These are phyloP conservation scores for Myiopsitta monachus DNA, from an alignment of 2,113 vertebrate genomes.

Conservation along the genomic window DNA sequence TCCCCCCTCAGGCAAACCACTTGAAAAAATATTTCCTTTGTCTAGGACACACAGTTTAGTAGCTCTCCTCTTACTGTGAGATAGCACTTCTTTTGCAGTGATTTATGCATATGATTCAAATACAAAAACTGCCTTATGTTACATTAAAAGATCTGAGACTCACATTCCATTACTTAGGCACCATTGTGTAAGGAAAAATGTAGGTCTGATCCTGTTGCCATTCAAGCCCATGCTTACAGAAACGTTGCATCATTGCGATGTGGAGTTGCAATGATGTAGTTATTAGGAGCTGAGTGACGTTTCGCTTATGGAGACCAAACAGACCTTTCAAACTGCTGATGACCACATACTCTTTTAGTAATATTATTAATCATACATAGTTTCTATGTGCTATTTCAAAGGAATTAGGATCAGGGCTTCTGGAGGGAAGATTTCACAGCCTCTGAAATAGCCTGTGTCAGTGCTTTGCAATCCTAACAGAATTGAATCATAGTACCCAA, in stretches of 20 bases:
- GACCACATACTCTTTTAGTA: neutral
- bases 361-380: neutral
- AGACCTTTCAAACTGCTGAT: neutral
- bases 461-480: neutral
- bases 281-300: neutral
- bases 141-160: neutral
- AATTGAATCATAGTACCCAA: neutral
- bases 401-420: neutral
- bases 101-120: constrained; percentile 37
- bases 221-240: neutral
- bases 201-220: neutral
- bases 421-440: neutral
- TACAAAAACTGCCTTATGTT: constrained; percentile 29
- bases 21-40: constrained; percentile 70
- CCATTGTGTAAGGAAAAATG: neutral
- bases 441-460: neutral
- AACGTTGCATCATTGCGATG: neutral
- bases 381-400: neutral
- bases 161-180: neutral
- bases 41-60: constrained; percentile 41
- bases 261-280: neutral
- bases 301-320: neutral
- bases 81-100: constrained; percentile 40
- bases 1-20: constrained; percentile 55
- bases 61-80: constrained; percentile 35